Percentiles rank a stretch among this genome's conserved stretches.
Conservation (phyloP, 2,888 invertebrate species). For the Drosophila multiciliata region DNA sequence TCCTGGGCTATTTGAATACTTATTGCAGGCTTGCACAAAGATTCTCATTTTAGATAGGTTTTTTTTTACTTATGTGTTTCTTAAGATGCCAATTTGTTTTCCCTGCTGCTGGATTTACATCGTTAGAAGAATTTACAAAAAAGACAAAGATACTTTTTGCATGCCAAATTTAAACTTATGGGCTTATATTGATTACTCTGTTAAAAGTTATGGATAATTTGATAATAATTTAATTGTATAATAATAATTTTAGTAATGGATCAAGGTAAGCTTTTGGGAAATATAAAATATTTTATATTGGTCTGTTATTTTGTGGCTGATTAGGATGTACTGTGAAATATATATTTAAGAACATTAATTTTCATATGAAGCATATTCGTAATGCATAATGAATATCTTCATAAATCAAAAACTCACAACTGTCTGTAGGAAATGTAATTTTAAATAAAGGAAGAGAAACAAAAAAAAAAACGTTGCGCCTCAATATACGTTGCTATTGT, state of each 20-base stretch:
- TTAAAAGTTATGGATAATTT: no score
- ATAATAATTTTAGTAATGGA: not conserved
- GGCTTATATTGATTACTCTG: not conserved
- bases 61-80: slow-evolving; percentile 16
- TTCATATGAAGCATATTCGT: slow-evolving; percentile 20
- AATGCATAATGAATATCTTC: slow-evolving; percentile 60
- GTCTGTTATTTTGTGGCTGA: not conserved
- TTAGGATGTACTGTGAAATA: not conserved
- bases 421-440: slow-evolving; percentile 47
- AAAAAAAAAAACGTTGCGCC: slow-evolving; percentile 45
- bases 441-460: slow-evolving; percentile 38
- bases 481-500: slow-evolving; percentile 70
- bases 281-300: not conserved
- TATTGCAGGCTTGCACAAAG: slow-evolving; percentile 34
- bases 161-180: not conserved
- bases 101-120: slow-evolving; percentile 8
- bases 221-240: no score
- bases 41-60: slow-evolving; percentile 70
- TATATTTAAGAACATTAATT: not conserved
- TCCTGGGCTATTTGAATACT: slow-evolving; percentile 33
- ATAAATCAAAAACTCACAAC: slow-evolving; percentile 70
- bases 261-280: not conserved
- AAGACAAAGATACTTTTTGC: not conserved
- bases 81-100: slow-evolving; percentile 40
- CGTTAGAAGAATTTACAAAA: not conserved